Evolutionary conservation across 2,888 invertebrate genomes (phyloP).

Genomic region (Bellardia bayeri): DNA sequence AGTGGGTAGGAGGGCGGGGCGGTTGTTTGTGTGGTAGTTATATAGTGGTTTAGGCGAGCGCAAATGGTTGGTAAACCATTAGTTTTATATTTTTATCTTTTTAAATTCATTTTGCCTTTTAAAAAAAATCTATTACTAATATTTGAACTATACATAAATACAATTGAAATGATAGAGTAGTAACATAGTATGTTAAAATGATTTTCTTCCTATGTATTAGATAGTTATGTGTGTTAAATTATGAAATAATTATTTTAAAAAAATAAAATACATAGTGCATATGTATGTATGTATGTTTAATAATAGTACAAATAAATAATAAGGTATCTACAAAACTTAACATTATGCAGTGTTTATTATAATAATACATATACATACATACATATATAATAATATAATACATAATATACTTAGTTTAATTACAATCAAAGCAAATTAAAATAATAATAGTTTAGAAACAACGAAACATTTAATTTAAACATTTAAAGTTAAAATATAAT

Average conservation of each 20-base stretch:
- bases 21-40: not conserved
- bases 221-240: not conserved
- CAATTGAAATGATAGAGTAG: slow-evolving; percentile 49
- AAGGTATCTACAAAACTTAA: slow-evolving; percentile 67
- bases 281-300: not conserved
- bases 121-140: slow-evolving; percentile 37
- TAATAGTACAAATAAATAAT: slow-evolving; percentile 62
- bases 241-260: not conserved
- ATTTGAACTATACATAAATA: slow-evolving; percentile 67
- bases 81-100: slow-evolving; percentile 24
- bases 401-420: slow-evolving; percentile 34
- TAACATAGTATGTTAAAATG: not conserved
- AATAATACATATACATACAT: not conserved
- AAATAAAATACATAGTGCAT: slow-evolving; percentile 2
- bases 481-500: slow-evolving; percentile 29
- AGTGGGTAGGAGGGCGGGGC: not conserved
- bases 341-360: slow-evolving; percentile 29
- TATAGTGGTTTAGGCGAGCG: slow-evolving; percentile 45
- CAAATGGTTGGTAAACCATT: slow-evolving; percentile 49
- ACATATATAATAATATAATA: slow-evolving; percentile 17
- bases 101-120: not conserved
- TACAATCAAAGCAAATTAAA: slow-evolving; percentile 9
- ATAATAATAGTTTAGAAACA: not conserved
- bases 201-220: not conserved
- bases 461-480: slow-evolving; percentile 1